Percentiles rank a stretch among this genome's conserved stretches.
Evolutionary conservation across 2,797 vertebrate species (phyloP).

Genomic region (Morelia viridis): DNA sequence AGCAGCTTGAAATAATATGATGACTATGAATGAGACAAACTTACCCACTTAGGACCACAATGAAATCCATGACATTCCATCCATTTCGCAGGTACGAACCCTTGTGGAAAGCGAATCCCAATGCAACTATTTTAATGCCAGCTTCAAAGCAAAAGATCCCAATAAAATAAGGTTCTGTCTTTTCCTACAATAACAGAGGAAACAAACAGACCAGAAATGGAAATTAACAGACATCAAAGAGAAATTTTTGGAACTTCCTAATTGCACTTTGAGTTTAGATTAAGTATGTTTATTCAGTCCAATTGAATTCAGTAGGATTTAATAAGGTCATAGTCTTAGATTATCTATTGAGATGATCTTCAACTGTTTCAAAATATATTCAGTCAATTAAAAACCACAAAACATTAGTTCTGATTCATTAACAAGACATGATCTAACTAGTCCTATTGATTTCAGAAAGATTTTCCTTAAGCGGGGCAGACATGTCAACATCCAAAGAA

Average conservation of each 20-base stretch:
- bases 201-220: slow-evolving; percentile 31
- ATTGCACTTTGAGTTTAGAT: not conserved
- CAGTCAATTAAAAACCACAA: not conserved
- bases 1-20: not conserved
- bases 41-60: slow-evolving; percentile 98
- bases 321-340: not conserved
- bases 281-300: not conserved
- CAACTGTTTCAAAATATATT: not conserved
- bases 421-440: not conserved
- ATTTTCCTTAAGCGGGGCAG: not conserved
- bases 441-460: not conserved
- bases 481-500: not conserved
- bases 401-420: not conserved
- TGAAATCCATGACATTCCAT: slow-evolving; percentile 99
- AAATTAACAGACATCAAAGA: not conserved
- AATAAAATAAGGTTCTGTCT: slow-evolving; percentile 98
- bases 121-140: slow-evolving; percentile 95
- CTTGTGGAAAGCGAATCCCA: slow-evolving; percentile 97
- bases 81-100: slow-evolving; percentile 96
- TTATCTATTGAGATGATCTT: not conserved
- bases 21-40: slow-evolving; percentile 50
- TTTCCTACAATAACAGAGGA: slow-evolving; percentile 80
- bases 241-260: not conserved
- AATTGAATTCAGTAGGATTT: not conserved
- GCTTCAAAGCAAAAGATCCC: slow-evolving; percentile 99